These are phyloP conservation scores for Itoplectis maculator DNA, from an alignment of 2,888 invertebrate genomes.

Conservation along the genomic window DNA sequence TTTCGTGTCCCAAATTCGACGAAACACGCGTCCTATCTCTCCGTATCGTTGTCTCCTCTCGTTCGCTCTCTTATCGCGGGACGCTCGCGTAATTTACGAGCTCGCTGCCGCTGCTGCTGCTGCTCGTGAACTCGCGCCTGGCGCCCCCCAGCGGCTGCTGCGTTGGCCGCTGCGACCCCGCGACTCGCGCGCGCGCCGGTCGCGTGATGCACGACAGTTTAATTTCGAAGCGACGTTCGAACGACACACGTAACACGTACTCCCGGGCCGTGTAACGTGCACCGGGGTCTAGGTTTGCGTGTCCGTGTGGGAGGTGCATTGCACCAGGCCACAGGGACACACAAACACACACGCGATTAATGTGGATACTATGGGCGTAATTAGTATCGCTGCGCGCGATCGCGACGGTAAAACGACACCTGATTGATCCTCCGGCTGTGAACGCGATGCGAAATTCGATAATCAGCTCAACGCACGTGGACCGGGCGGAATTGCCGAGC, in stretches of 20 bases:
- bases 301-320: background rate
- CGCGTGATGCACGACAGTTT: conserved; percentile 56
- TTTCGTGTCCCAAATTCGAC: conserved; percentile 24
- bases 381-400: background rate
- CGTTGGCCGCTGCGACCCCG: conserved; percentile 8
- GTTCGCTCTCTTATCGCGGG: conserved; percentile 4
- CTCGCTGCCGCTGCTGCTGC: no score
- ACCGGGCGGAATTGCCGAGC: no score
- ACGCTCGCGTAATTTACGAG: conserved; percentile 46
- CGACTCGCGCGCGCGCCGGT: background rate
- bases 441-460: background rate
- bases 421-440: conserved; percentile 14
- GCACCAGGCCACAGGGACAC: no score
- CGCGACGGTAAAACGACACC: background rate
- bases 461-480: no score
- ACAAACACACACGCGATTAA: no score
- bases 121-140: conserved; percentile 34
- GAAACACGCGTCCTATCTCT: background rate
- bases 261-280: background rate
- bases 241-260: conserved; percentile 27
- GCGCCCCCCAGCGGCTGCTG: background rate
- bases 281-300: background rate
- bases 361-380: background rate
- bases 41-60: background rate
- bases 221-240: conserved; percentile 42